Evolutionary conservation across 2,113 vertebrate genomes (phyloP), one percentile per base, ranked within the genome.

Genomic region (Eudyptes chrysolophus): DNA sequence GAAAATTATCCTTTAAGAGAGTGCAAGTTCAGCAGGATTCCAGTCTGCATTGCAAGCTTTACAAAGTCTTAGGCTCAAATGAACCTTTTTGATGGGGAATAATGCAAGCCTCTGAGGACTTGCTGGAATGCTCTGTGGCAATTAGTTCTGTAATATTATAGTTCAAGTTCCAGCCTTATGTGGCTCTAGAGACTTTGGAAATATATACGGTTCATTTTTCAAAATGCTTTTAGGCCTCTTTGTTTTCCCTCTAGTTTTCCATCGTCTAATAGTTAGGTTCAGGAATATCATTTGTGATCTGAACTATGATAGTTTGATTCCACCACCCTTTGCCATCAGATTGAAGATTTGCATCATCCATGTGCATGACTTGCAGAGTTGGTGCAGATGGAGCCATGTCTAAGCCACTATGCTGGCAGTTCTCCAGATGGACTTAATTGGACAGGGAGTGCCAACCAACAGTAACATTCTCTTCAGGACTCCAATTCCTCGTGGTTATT

Each of bases 71-170:
- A 72, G 78, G 90, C 90, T 93, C 54, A 94, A 80, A 80, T 90
- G 36, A 96, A 72, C 82, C 66, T 90, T 96, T 94, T 88, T 90
- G 87, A 70, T 83, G 58, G 87, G 74, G 87, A 94, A 88, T 94
- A 92, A 90, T 74, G 76, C 68, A 88, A 76, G 82, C 68, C 90
- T 85, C 90, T 66, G 85, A 95, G 90, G 96, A 93, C 82, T 87
- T 72, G 60, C 62, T 72, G 74, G 49, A 93, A 96, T 92, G 84
- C 62, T 85, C 49, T 77, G 71, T 93, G 71, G 82, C 85, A 88
- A 96, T 97, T 96, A 94, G 57, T 88, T 92, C 87, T 96, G 94
- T 93, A 95, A 93, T 69, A 49, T 34, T 88, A 88, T 93, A 93
- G 92, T 85, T 94, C 66, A 88, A 62, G 52, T 92, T 96, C 70